A percentile compares a stretch with the other conserved stretches of the same genome.
These are phyloP conservation scores for Nephotettix cincticeps DNA, from an alignment of 1,140 invertebrate genomes.

Conservation along the genomic window DNA sequence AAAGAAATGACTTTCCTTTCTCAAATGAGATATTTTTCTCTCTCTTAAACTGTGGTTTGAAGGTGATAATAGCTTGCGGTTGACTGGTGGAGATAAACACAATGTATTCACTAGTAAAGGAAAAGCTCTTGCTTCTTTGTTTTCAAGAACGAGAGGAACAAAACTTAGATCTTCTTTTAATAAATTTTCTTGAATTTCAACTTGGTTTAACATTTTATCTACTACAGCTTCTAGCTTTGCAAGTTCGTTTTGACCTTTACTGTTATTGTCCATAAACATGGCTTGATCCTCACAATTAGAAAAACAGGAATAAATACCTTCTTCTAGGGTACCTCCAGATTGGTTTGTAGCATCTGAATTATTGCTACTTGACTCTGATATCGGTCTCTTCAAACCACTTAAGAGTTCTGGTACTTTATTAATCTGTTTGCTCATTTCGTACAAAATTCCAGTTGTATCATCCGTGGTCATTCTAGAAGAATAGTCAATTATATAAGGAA, in stretches of 20 bases:
- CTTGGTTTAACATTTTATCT: slow-evolving; percentile 37
- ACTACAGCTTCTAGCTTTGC: slow-evolving; percentile 38
- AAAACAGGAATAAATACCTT: slow-evolving; percentile 20
- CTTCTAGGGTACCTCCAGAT: slow-evolving; percentile 20
- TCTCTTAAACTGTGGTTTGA: not conserved
- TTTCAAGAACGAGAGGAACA: slow-evolving; percentile 27
- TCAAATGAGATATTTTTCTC: not conserved
- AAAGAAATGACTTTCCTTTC: not conserved
- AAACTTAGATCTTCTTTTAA: slow-evolving; percentile 27
- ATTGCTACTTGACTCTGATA: not conserved
- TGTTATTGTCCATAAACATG: not conserved
- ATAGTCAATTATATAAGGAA: no score
- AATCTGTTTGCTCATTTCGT: slow-evolving; percentile 36
- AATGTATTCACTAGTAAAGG: slow-evolving; percentile 27
- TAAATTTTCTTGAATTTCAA: slow-evolving; percentile 34
- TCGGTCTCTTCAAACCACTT: slow-evolving; percentile 2
- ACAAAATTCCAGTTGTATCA: slow-evolving; percentile 35
- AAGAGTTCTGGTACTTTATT: slow-evolving; percentile 35
- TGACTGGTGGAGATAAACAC: not conserved
- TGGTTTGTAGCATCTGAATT: not conserved
- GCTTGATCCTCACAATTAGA: not conserved
- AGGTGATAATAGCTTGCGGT: not conserved
- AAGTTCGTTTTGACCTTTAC: slow-evolving; percentile 32
- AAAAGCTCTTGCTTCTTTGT: slow-evolving; percentile 26
- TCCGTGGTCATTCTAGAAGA: not conserved